Evolutionary conservation across 2,888 invertebrate genomes (phyloP).

Genomic region (Rugalucina vietnamica): DNA sequence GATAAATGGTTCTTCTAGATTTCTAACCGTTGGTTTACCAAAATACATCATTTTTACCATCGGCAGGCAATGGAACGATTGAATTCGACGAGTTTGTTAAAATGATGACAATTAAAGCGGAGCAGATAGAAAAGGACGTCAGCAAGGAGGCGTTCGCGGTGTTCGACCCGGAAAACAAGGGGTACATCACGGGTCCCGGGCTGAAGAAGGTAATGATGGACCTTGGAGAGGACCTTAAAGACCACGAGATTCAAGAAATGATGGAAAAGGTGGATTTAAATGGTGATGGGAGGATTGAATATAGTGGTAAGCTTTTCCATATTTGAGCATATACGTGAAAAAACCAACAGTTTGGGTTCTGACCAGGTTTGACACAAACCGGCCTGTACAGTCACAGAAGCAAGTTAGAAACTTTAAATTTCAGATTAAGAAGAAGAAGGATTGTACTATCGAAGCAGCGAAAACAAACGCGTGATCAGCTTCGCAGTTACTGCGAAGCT

Average conservation of each 20-base stretch:
- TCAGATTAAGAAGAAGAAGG: too few species aligned
- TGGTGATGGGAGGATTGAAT: slow-evolving; percentile 51
- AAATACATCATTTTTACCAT: too few species aligned
- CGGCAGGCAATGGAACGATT: slow-evolving; percentile 60
- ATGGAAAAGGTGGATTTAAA: slow-evolving; percentile 52
- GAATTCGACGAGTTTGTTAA: slow-evolving; percentile 63
- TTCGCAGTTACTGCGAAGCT: too few species aligned
- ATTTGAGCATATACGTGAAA: too few species aligned
- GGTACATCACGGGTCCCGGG: slow-evolving; percentile 47
- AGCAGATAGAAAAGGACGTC: slow-evolving; percentile 2
- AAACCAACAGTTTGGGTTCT: too few species aligned
- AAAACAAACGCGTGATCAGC: too few species aligned
- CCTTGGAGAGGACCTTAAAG: slow-evolving; percentile 53
- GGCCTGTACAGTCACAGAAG: too few species aligned
- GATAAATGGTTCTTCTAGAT: too few species aligned
- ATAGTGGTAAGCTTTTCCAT: slow-evolving; percentile 49
- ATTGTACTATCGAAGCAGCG: too few species aligned
- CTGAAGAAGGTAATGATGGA: slow-evolving; percentile 49
- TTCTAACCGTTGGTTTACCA: too few species aligned
- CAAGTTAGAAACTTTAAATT: too few species aligned
- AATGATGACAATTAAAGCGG: slow-evolving; percentile 56
- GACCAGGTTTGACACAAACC: too few species aligned
- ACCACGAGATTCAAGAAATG: slow-evolving; percentile 52
- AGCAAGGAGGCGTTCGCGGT: slow-evolving; percentile 53
- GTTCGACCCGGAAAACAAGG: slow-evolving; percentile 51